A percentile compares a stretch with the other conserved stretches of the same genome.
Evolutionary conservation across 2,888 invertebrate species (phyloP).

Genomic region (Philereme transversata): DNA sequence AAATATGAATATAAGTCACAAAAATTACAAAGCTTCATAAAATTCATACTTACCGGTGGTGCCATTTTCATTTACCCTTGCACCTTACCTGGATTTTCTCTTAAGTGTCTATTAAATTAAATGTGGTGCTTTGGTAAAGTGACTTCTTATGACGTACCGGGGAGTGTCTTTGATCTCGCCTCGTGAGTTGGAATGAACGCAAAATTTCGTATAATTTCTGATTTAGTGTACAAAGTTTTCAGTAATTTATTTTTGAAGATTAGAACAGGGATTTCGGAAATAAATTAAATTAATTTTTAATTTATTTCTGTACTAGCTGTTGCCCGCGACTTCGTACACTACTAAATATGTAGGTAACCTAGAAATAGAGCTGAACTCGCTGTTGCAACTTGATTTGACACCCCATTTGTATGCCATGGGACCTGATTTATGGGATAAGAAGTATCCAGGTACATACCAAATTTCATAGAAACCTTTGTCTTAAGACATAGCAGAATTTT

Average conservation of each 20-base stretch:
- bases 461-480: too few species aligned
- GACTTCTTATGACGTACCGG: constrained; percentile 54
- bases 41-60: constrained; percentile 13
- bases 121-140: constrained; percentile 57
- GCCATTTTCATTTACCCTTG: constrained; percentile 37
- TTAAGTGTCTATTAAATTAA: constrained; percentile 61
- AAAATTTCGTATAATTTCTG: constrained; percentile 33
- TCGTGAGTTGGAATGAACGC: constrained; percentile 41
- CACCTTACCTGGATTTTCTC: constrained; percentile 46
- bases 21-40: constrained; percentile 17
- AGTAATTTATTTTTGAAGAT: background rate
- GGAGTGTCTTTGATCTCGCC: constrained; percentile 58
- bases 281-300: too few species aligned
- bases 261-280: too few species aligned
- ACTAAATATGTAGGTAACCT: too few species aligned
- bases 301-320: too few species aligned
- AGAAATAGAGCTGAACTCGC: too few species aligned
- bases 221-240: constrained; percentile 22
- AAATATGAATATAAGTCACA: background rate
- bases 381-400: too few species aligned
- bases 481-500: too few species aligned
- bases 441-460: too few species aligned
- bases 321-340: too few species aligned
- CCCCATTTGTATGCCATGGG: too few species aligned
- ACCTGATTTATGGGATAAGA: too few species aligned